Evolutionary conservation across 2,113 vertebrate genomes (phyloP).

Genomic region (Phylloscopus trochilus): DNA sequence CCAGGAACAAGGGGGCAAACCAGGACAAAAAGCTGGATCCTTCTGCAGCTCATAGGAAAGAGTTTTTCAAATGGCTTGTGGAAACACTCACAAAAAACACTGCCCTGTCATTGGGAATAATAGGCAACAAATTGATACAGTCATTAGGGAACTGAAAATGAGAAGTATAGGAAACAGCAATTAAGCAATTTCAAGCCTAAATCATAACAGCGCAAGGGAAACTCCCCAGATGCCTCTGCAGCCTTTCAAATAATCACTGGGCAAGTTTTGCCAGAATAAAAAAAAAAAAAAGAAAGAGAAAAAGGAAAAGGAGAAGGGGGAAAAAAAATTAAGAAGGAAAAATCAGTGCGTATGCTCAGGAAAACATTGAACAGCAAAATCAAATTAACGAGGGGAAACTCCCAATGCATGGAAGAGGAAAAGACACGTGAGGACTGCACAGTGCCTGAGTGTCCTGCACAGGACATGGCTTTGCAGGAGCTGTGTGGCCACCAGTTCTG

Average conservation of each 20-base stretch:
- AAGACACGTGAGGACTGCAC: neutral
- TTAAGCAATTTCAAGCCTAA: constrained; percentile 65
- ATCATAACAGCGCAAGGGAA: constrained; percentile 27
- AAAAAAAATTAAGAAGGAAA: neutral
- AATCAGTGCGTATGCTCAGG: neutral
- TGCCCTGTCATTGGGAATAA: constrained; percentile 49
- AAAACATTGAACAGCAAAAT: constrained; percentile 16
- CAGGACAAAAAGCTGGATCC: neutral
- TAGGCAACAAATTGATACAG: constrained; percentile 54
- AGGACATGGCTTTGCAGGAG: neutral
- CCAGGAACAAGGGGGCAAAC: neutral
- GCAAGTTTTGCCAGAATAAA: neutral
- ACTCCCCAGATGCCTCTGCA: constrained; percentile 35
- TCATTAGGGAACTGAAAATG: constrained; percentile 59
- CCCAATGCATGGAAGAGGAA: neutral
- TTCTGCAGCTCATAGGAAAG: neutral
- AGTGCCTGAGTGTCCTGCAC: neutral
- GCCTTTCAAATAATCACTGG: constrained; percentile 44
- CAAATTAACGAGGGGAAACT: neutral
- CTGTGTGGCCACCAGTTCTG: neutral
- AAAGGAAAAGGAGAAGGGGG: too few species aligned
- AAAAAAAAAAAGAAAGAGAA: too few species aligned
- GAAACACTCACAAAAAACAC: neutral
- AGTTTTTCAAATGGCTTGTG: neutral
- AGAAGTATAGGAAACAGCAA: constrained; percentile 55